phyloP scores from a whole-genome alignment of 1,140 invertebrate genomes.

The Rhynchophorus ferrugineus region DNA sequence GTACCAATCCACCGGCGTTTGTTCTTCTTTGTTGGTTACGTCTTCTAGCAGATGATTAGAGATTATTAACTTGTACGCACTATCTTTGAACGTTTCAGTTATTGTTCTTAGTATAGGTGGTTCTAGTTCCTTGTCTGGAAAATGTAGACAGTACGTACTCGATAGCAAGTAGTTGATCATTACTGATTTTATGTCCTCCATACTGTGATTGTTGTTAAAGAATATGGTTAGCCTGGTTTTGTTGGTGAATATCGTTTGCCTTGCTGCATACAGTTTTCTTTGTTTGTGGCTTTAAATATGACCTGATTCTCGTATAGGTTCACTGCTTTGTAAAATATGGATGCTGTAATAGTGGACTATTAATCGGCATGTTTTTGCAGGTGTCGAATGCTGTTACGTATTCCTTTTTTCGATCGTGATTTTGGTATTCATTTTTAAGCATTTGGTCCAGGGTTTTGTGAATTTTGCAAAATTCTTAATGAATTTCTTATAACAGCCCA shows the following conservation, averaged over 20 bases:
- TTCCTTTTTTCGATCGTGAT: conserved; percentile 8
- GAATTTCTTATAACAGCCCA: conserved; percentile 32
- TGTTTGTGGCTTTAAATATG: too few species aligned
- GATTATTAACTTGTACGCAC: too few species aligned
- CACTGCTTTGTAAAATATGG: conserved; percentile 36
- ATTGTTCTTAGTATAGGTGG: neutral
- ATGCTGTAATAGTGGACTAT: conserved; percentile 22
- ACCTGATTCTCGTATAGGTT: too few species aligned
- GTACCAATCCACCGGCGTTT: too few species aligned
- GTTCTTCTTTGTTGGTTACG: too few species aligned
- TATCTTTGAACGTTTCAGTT: conserved; percentile 4
- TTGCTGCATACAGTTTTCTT: too few species aligned
- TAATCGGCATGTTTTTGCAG: conserved; percentile 25
- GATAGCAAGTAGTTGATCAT: too few species aligned
- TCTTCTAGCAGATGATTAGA: too few species aligned
- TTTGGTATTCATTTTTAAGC: conserved; percentile 29
- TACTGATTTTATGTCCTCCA: too few species aligned
- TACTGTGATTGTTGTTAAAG: too few species aligned
- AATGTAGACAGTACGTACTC: conserved; percentile 5
- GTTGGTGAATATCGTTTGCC: too few species aligned
- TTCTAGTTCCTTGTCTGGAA: conserved; percentile 6
- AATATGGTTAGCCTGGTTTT: too few species aligned
- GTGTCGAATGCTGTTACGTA: conserved; percentile 24
- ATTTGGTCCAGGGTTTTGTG: conserved; percentile 23
- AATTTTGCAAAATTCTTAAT: conserved; percentile 29